Conservation (phyloP, 2,113 vertebrate genomes). For the Gymnobelideus leadbeateri region DNA sequence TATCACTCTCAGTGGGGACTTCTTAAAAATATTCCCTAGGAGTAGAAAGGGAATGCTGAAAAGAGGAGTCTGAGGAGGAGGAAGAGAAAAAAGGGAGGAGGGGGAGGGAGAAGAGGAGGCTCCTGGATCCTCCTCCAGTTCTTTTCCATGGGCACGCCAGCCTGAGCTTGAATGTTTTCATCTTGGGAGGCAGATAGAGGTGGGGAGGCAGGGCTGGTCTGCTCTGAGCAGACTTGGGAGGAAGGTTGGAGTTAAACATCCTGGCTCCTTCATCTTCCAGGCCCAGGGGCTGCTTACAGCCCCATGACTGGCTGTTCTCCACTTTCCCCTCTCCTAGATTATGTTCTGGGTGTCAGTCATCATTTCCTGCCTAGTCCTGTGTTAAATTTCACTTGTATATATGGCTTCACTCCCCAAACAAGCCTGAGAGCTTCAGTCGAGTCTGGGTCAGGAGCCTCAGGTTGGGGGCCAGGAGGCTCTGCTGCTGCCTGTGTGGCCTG, state of each 20-base stretch:
- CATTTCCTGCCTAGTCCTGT: background rate
- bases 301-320: background rate
- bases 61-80: background rate
- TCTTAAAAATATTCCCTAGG: background rate
- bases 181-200: background rate
- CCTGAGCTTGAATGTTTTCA: background rate
- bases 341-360: background rate
- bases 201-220: background rate
- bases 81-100: too few relatives aligned
- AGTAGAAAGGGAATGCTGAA: background rate
- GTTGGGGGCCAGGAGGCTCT: background rate
- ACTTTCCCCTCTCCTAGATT: background rate
- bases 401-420: background rate
- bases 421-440: background rate
- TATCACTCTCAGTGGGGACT: background rate
- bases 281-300: background rate
- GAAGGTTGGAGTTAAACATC: background rate
- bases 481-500: background rate
- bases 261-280: background rate
- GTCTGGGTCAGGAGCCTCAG: background rate
- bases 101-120: too few relatives aligned
- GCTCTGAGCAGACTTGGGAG: background rate
- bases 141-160: background rate
- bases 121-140: background rate
- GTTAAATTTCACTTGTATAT: background rate